Percentiles rank a stretch among this genome's conserved stretches.
phyloP scores from a whole-genome alignment of 2,888 invertebrate genomes.

The Lepidochitona cinerea region DNA sequence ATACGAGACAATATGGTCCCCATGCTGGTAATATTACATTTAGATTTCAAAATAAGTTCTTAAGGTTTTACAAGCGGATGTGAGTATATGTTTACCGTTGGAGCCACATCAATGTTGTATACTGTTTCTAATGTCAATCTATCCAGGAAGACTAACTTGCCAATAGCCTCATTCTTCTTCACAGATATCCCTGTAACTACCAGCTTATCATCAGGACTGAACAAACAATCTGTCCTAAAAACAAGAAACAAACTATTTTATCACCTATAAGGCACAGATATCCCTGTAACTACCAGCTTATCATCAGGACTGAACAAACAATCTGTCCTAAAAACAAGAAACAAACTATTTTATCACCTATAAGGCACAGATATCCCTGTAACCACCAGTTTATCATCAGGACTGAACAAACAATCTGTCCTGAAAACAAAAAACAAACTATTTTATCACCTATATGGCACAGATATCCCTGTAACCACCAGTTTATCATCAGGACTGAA shows the following conservation, averaged over 20 bases:
- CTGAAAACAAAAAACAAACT: too few species aligned
- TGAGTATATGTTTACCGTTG: conserved; percentile 73
- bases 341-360: too few species aligned
- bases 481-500: too few species aligned
- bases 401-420: conserved; percentile 84
- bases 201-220: conserved; percentile 93
- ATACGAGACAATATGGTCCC: too few species aligned
- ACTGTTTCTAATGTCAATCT: conserved; percentile 82
- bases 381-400: conserved; percentile 89
- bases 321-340: too few species aligned
- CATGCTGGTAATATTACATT: too few species aligned
- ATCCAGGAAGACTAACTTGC: conserved; percentile 82
- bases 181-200: conserved; percentile 90
- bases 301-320: neutral
- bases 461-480: too few species aligned
- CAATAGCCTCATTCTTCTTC: conserved; percentile 72
- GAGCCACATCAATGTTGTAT: conserved; percentile 77
- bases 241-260: too few species aligned
- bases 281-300: neutral
- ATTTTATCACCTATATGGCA: too few species aligned
- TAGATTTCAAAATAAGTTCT: too few species aligned
- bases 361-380: conserved; percentile 91
- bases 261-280: too few species aligned
- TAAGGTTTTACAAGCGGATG: too few species aligned
- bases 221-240: conserved; percentile 77